These are phyloP conservation scores for Oscheius myriophilus DNA, from an alignment of 2,888 invertebrate species.

Conservation along the genomic window DNA sequence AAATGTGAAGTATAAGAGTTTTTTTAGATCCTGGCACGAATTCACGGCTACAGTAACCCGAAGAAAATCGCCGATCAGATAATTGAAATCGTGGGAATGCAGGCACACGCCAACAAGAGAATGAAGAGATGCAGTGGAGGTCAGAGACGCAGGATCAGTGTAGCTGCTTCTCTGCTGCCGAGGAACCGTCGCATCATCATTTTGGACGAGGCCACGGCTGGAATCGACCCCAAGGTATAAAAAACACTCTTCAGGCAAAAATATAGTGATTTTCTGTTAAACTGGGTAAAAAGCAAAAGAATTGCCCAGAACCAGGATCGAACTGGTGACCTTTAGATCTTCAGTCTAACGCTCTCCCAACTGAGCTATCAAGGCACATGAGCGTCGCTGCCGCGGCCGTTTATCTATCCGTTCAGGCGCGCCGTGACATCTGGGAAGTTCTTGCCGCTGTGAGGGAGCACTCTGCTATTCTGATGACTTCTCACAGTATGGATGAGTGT, in stretches of 20 bases:
- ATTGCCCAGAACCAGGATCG: constrained; percentile 62
- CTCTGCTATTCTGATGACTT: constrained; percentile 60
- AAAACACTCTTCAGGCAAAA: neutral
- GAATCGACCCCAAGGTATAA: constrained; percentile 75
- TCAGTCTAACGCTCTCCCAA: constrained; percentile 68
- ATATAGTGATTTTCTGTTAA: neutral
- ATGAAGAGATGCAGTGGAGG: constrained; percentile 76
- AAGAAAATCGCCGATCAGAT: constrained; percentile 41
- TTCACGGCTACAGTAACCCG: constrained; percentile 47
- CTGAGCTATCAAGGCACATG: constrained; percentile 51
- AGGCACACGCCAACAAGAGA: constrained; percentile 56
- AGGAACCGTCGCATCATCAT: constrained; percentile 77
- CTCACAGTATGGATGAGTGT: constrained; percentile 63
- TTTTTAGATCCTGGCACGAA: constrained; percentile 38
- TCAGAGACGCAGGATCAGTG: constrained; percentile 82
- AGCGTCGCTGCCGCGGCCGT: too few relatives aligned
- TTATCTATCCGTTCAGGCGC: constrained; percentile 71
- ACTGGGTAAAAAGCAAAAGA: neutral
- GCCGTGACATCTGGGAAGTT: constrained; percentile 75
- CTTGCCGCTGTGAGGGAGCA: constrained; percentile 41
- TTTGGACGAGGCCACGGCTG: constrained; percentile 72
- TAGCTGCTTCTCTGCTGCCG: constrained; percentile 82
- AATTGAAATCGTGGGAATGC: constrained; percentile 57
- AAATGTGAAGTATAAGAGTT: too few relatives aligned
- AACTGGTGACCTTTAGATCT: constrained; percentile 66